Evolutionary conservation across 2,888 invertebrate species (phyloP).

Genomic region (Lasioglossum calceatum): DNA sequence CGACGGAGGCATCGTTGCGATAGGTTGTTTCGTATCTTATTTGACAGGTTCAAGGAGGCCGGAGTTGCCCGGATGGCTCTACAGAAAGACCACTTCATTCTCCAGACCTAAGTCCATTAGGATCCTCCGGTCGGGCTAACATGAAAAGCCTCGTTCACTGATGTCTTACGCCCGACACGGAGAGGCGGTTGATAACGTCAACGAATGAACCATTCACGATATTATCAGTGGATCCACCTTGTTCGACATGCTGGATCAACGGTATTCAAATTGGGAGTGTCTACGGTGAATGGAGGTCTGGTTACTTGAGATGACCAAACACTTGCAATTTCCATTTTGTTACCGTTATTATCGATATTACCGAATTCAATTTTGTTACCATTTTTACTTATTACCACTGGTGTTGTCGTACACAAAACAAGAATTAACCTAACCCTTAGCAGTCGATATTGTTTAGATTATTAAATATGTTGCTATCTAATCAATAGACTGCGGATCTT

Average conservation of each 20-base stretch:
- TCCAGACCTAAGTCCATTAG: constrained; percentile 9
- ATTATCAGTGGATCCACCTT: not conserved
- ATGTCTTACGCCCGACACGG: constrained; percentile 2
- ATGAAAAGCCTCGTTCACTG: constrained; percentile 23
- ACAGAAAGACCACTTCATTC: constrained; percentile 23
- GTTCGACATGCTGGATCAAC: not conserved
- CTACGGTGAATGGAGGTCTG: not conserved
- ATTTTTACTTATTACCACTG: not conserved
- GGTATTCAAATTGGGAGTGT: not conserved
- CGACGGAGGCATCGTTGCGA: not conserved
- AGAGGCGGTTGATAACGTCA: not conserved
- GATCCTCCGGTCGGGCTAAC: not conserved
- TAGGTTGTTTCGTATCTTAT: constrained; percentile 21
- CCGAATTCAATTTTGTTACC: not conserved
- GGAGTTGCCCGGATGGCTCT: not conserved
- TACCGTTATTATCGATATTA: not conserved
- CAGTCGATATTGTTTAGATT: too few relatives aligned
- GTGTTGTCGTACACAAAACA: not conserved
- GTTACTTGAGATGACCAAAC: not conserved
- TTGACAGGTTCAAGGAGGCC: not conserved
- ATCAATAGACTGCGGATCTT: too few relatives aligned
- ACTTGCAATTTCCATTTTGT: not conserved
- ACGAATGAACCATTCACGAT: not conserved
- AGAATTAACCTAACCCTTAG: not conserved
- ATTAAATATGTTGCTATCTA: too few relatives aligned